These are phyloP conservation scores for Diplazon laetatorius DNA, from an alignment of 2,888 invertebrate species.

Conservation along the genomic window DNA sequence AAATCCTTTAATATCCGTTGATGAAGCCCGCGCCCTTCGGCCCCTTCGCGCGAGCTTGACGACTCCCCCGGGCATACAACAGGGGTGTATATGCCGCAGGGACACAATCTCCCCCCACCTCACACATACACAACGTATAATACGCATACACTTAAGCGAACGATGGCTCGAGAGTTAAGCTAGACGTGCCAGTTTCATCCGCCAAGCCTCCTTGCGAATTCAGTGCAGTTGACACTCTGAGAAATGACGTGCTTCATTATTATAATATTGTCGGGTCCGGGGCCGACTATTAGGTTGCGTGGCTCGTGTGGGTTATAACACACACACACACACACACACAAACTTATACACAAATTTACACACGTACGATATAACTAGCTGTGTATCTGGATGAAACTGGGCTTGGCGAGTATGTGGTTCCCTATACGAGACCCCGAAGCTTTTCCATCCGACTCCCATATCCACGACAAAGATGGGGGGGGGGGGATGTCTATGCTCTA, in stretches of 20 bases:
- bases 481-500: too few species aligned
- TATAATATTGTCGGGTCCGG: conserved; percentile 75
- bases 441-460: conserved; percentile 44
- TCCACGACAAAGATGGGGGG: conserved; percentile 52
- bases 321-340: not conserved
- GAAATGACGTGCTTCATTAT: conserved; percentile 81
- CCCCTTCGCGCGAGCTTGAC: conserved; percentile 67
- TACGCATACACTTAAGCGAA: conserved; percentile 34
- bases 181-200: conserved; percentile 74
- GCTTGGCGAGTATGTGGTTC: conserved; percentile 42
- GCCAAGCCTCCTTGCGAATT: conserved; percentile 74
- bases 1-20: conserved; percentile 82
- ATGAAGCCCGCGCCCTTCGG: conserved; percentile 77
- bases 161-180: conserved; percentile 50
- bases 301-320: conserved; percentile 32
- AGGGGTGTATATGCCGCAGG: conserved; percentile 60
- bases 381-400: conserved; percentile 21
- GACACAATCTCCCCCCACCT: conserved; percentile 45
- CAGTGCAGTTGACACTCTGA: conserved; percentile 82
- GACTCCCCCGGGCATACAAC: conserved; percentile 78
- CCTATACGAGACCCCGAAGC: conserved; percentile 40
- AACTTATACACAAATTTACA: too few species aligned
- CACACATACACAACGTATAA: conserved; percentile 40
- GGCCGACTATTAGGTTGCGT: conserved; percentile 63
- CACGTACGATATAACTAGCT: not conserved